Base-by-base conservation (phyloP, 1,140 invertebrate species). In the Bombyx mandarina region DNA sequence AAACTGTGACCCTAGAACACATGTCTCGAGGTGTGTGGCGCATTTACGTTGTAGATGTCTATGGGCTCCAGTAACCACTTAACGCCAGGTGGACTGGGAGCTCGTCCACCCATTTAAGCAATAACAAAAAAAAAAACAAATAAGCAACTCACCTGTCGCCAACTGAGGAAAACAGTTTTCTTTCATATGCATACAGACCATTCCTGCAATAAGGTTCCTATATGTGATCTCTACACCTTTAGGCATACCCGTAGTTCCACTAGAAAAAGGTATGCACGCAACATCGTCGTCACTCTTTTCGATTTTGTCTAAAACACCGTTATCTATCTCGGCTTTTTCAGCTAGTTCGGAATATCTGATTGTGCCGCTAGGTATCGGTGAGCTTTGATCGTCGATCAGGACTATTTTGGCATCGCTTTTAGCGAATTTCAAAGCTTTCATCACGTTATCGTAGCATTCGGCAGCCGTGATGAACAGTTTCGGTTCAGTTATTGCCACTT, bases 191-290 rank as follows among this genome's bases (percentile, higher is more conserved):
- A 84, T 71, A 44, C 82, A 77, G 57, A 74, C 71, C 50, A 95
- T 88, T 71, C 92, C 93, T 3, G 92, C 86, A 7, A 95, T 82
- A 4, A 97, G 71, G 88, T 96, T 96, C 48, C 75, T 86, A 72
- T 97, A 94, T 0, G 94, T 94, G 18, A 98, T 86, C 89, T 96
- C 93, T 0, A 97, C 97, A 9, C 96, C 96, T 88, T 98, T 98
- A 0, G 97, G 96, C 53, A 94, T 75, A 52, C 96, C 96, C 43
- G 96, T 98, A 0, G 96, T 97, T 6, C 96, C 96, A 83, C 95
- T 97, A 1, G 95, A 94, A 73, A 93, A 94, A 0, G 93, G 93
- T 58, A 94, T 79, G 22, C 91, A 60, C 2, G 89, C 90, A 1
- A 90, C 43, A 62, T 92, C 89, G 42, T 91, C 79, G 0, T 66